Evolutionary conservation across 2,888 invertebrate species (phyloP).

Genomic region (Mesoligia furuncula): DNA sequence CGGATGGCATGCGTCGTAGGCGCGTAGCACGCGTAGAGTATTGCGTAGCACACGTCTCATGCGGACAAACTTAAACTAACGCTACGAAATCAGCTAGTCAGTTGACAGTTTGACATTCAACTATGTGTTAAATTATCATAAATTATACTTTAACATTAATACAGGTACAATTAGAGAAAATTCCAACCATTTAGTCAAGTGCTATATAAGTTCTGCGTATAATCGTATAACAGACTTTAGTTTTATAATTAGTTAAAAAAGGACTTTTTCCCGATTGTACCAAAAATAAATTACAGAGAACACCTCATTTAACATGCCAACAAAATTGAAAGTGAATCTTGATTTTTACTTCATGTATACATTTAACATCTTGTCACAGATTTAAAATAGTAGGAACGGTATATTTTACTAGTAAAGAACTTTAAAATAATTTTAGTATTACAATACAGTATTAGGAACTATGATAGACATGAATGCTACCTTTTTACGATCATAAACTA

Average conservation of each 20-base stretch:
- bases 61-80: slow-evolving; percentile 75
- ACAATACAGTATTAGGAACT: slow-evolving; percentile 90
- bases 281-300: slow-evolving; percentile 70
- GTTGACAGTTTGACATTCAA: slow-evolving; percentile 66
- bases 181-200: slow-evolving; percentile 45
- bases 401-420: slow-evolving; percentile 90
- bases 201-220: slow-evolving; percentile 47
- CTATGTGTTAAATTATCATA: slow-evolving; percentile 57
- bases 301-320: slow-evolving; percentile 72
- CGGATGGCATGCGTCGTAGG: slow-evolving; percentile 85
- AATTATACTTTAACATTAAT: slow-evolving; percentile 63
- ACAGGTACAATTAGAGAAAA: slow-evolving; percentile 63
- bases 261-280: slow-evolving; percentile 66
- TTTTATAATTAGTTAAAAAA: slow-evolving; percentile 56
- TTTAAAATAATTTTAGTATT: slow-evolving; percentile 89
- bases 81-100: slow-evolving; percentile 75
- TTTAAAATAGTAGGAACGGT: slow-evolving; percentile 90
- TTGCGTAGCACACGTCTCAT: slow-evolving; percentile 81
- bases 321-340: slow-evolving; percentile 74
- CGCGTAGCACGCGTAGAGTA: slow-evolving; percentile 85
- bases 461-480: slow-evolving; percentile 89
- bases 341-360: slow-evolving; percentile 75
- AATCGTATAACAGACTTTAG: slow-evolving; percentile 55
- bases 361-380: slow-evolving; percentile 83
- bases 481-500: slow-evolving; percentile 86